These are phyloP conservation scores for Bombus confusus DNA, from an alignment of 1,140 invertebrate species.

Conservation along the genomic window DNA sequence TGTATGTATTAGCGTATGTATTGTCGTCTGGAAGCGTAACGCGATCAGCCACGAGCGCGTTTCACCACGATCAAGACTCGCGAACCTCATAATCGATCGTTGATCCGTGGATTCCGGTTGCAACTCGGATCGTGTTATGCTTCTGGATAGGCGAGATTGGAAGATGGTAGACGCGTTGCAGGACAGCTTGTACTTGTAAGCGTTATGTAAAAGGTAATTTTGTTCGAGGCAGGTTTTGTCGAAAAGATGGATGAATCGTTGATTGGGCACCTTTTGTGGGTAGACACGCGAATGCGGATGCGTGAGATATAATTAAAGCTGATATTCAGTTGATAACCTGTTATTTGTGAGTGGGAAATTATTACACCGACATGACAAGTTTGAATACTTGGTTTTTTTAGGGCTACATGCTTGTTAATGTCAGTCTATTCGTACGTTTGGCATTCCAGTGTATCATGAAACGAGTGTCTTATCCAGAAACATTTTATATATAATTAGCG, in stretches of 20 bases:
- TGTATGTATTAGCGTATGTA: too few species aligned
- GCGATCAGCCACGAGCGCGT: too few species aligned
- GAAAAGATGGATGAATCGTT: not conserved
- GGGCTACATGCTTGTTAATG: not conserved
- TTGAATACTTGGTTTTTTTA: not conserved
- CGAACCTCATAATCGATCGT: too few species aligned
- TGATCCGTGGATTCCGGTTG: too few species aligned
- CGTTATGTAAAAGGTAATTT: not conserved
- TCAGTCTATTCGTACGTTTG: not conserved
- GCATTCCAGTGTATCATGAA: not conserved
- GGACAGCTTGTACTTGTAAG: not conserved
- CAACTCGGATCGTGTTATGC: too few species aligned
- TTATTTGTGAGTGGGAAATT: not conserved
- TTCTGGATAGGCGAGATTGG: too few species aligned
- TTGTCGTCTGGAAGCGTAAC: too few species aligned
- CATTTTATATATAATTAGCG: not conserved
- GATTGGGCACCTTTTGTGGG: not conserved
- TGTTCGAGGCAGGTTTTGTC: not conserved
- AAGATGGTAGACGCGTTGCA: too few species aligned
- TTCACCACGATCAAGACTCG: too few species aligned
- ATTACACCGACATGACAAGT: not conserved
- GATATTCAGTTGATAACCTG: not conserved
- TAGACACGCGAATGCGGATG: not conserved
- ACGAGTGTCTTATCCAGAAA: not conserved
- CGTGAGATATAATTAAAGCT: not conserved